A percentile compares a stretch with the other conserved stretches of the same genome.
phyloP scores from a whole-genome alignment of 2,888 invertebrate species.

The Andricus quercusramuli region DNA sequence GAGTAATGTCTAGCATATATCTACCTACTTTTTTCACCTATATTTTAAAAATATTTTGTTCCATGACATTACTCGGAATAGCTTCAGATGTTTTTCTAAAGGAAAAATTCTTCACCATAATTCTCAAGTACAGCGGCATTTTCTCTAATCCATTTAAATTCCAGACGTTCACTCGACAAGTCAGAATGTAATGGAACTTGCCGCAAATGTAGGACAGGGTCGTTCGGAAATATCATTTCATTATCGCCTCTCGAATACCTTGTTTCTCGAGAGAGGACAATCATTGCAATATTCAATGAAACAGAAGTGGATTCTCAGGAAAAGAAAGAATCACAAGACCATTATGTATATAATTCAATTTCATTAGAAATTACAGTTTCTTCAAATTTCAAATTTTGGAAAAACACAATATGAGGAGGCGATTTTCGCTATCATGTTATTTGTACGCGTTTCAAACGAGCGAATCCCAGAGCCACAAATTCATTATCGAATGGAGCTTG shows the following conservation, averaged over 20 bases:
- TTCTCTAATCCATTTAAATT: neutral
- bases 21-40: neutral
- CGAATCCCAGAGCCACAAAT: conserved; percentile 54
- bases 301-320: no score
- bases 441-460: conserved; percentile 40
- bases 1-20: neutral
- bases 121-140: neutral
- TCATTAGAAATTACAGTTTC: no score
- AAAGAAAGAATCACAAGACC: no score
- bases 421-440: neutral
- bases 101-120: neutral
- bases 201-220: neutral
- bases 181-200: neutral
- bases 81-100: neutral
- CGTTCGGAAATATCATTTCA: neutral
- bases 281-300: neutral
- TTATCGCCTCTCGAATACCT: neutral
- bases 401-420: neutral
- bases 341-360: no score
- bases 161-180: neutral
- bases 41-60: neutral
- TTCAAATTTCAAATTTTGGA: no score
- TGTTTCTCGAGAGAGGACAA: neutral
- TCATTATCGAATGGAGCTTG: conserved; percentile 58
- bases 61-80: no score